Evolutionary conservation across 2,888 invertebrate species (phyloP), one percentile per base, ranked within the genome.

Genomic region (Parascotia fuliginaria): DNA sequence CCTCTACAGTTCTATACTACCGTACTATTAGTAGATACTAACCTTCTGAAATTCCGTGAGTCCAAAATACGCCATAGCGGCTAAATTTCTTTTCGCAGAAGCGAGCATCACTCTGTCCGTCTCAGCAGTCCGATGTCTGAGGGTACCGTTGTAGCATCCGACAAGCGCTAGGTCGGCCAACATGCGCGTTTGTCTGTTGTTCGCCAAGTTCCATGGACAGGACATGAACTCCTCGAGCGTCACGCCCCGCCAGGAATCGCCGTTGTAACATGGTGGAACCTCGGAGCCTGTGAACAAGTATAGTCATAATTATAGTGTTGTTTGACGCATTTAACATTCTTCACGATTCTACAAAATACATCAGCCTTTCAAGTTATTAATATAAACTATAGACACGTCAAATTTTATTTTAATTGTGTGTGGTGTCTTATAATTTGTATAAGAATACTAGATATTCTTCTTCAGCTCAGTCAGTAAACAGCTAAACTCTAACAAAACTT

Each of bases 151-250:
- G 91, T 99, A 99, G 91, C 99, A 99, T 48, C 98, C 98, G 28
- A 99, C 96, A 40, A 98, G 93, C 49, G 97, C 97, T 62, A 99
- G 93, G 92, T 99, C 98, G 11, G 99, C 97, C 75, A 99, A 86
- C 99, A 99, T 99, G 66, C 99, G 94, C 2, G 99, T 99, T 92
- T 99, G 99, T 55, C 99, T 93, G 89, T 99, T 99, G 77, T 95
- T 96, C 13, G 99, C 99, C 79, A 99, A 93, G 93, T 99, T 99
- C 85, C 96, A 96, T 3, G 96, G 95, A 82, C 99, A 99, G 22
- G 94, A 93, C 73, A 98, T 95, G 89, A 99, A 99, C 86, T 98
- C 96, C 54, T 96, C 96, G 34, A 99, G 91, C 9, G 96, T 95
- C 3, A 99, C 99, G 53, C 97, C 97, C 48, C 96, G 94, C 98